Evolutionary conservation across 1,140 invertebrate species (phyloP).

Genomic region (Brachionus manjavacas): DNA sequence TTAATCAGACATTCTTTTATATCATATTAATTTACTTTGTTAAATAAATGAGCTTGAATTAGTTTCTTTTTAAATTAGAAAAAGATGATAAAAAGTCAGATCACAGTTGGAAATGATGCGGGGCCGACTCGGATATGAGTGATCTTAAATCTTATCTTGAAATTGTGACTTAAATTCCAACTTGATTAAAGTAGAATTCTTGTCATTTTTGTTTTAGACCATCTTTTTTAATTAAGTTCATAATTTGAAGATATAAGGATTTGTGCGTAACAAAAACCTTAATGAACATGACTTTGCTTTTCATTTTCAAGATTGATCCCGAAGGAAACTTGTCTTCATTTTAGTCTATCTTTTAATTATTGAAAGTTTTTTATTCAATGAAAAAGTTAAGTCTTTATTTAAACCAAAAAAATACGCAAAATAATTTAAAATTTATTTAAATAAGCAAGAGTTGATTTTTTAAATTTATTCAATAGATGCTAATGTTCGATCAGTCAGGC

Average conservation of each 20-base stretch:
- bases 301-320: not conserved
- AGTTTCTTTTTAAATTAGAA: no score
- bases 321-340: not conserved
- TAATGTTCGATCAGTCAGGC: no score
- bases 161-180: not conserved
- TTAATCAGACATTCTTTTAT: no score
- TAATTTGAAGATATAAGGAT: not conserved
- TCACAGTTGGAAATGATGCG: no score
- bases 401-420: not conserved
- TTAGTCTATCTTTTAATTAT: not conserved
- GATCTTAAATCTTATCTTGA: no score
- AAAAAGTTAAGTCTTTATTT: not conserved
- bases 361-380: not conserved
- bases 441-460: no score
- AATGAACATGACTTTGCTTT: not conserved
- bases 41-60: no score
- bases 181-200: not conserved
- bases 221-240: not conserved
- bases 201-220: not conserved
- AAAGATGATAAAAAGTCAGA: no score
- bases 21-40: no score
- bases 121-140: no score
- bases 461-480: no score
- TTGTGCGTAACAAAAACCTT: not conserved
- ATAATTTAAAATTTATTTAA: no score